These are phyloP conservation scores for Allochrocebus solatus DNA, from an alignment of 2,797 vertebrate genomes.

Conservation along the genomic window DNA sequence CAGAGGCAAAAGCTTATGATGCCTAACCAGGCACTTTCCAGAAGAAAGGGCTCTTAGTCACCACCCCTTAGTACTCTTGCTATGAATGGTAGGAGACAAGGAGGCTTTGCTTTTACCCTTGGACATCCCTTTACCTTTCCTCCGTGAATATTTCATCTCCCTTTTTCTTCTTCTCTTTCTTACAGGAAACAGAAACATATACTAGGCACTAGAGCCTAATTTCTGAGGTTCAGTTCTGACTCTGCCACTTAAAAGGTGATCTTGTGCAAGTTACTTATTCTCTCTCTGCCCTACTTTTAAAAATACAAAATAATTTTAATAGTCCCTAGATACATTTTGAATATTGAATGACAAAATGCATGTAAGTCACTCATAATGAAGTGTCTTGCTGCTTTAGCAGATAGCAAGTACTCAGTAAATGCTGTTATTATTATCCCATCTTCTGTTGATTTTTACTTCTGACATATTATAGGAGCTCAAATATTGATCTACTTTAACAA, in stretches of 20 bases:
- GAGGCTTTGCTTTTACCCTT: neutral
- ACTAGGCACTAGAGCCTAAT: neutral
- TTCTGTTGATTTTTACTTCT: neutral
- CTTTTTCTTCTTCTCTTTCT: neutral
- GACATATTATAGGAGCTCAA: neutral
- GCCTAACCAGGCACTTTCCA: neutral
- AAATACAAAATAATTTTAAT: neutral
- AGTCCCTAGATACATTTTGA: neutral
- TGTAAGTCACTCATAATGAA: neutral
- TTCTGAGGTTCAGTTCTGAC: neutral
- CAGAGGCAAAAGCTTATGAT: neutral
- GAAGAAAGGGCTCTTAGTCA: neutral
- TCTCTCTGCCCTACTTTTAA: neutral
- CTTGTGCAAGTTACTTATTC: neutral
- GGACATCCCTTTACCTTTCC: neutral
- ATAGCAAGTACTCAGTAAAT: neutral
- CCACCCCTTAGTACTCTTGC: no score
- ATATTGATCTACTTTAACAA: neutral
- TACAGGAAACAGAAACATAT: neutral
- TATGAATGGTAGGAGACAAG: accelerated
- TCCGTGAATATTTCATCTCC: neutral
- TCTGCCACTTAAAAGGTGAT: neutral
- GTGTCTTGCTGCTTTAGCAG: neutral
- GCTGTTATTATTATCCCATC: neutral
- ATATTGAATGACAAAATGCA: neutral